Conservation (phyloP, 2,888 invertebrate species). For the Synergus japonicus region DNA sequence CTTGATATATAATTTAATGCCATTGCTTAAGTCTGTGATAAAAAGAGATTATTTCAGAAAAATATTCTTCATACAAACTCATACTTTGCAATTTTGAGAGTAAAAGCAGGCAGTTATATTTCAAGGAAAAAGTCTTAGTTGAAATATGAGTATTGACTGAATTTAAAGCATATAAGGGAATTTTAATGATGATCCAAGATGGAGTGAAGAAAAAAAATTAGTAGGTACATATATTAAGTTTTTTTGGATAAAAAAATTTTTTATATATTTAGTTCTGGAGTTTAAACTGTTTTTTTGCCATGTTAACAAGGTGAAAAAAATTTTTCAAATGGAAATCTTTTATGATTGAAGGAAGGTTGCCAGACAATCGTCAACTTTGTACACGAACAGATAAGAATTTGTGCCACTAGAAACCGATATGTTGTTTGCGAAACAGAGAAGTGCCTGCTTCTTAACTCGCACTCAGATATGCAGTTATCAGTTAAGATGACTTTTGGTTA, state of each 20-base stretch:
- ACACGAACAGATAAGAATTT: neutral
- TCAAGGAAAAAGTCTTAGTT: too few species aligned
- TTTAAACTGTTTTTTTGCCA: too few species aligned
- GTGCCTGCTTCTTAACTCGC: constrained; percentile 23
- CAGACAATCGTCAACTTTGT: neutral
- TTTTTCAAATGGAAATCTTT: neutral
- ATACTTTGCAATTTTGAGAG: neutral
- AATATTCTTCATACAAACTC: neutral
- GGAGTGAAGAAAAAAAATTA: too few species aligned
- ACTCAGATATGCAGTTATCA: constrained; percentile 25
- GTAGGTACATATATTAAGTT: too few species aligned
- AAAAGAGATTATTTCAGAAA: neutral
- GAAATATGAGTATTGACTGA: too few species aligned
- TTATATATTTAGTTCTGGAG: too few species aligned
- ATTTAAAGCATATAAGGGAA: too few species aligned
- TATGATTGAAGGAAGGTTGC: neutral
- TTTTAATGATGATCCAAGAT: too few species aligned
- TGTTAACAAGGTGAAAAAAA: neutral
- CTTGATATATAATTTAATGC: neutral
- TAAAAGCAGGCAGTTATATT: too few species aligned
- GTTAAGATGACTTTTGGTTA: constrained; percentile 39
- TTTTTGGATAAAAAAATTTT: too few species aligned
- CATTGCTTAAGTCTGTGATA: neutral
- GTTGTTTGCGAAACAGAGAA: neutral
- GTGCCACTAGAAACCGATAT: neutral